These are phyloP conservation scores for Drosophila multiciliata DNA, from an alignment of 2,888 invertebrate species.

Conservation along the genomic window DNA sequence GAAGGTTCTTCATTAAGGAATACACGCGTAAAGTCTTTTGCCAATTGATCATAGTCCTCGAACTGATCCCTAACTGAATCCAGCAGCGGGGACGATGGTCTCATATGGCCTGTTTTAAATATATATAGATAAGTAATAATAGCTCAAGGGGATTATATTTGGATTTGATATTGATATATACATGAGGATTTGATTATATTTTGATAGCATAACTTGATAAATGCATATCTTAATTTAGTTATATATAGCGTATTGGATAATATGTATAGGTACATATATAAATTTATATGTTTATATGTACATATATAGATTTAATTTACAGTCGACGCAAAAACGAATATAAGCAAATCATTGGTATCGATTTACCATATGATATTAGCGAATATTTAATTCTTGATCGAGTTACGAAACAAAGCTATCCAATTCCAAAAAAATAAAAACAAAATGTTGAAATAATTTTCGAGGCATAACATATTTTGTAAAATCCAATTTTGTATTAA, in stretches of 20 bases:
- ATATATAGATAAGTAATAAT: neutral
- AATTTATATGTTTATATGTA: neutral
- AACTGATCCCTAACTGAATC: slow-evolving; percentile 97
- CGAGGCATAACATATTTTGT: neutral
- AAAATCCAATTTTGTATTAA: neutral
- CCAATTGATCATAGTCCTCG: slow-evolving; percentile 96
- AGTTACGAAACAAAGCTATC: neutral
- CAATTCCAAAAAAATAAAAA: neutral
- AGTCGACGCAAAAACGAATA: neutral
- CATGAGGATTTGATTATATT: neutral
- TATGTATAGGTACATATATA: neutral
- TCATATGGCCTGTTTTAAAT: slow-evolving; percentile 90
- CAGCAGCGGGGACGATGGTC: slow-evolving; percentile 95
- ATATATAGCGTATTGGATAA: slow-evolving; percentile 14
- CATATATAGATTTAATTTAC: neutral
- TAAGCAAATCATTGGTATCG: neutral
- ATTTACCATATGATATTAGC: neutral
- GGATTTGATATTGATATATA: neutral
- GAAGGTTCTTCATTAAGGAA: slow-evolving; percentile 94
- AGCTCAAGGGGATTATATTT: neutral
- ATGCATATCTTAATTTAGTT: neutral
- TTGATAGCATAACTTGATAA: neutral
- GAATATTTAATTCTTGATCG: neutral
- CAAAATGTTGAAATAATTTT: neutral
- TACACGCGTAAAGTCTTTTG: slow-evolving; percentile 95